Evolutionary conservation across 2,888 invertebrate species (phyloP).

Genomic region (Andrena dorsata): DNA sequence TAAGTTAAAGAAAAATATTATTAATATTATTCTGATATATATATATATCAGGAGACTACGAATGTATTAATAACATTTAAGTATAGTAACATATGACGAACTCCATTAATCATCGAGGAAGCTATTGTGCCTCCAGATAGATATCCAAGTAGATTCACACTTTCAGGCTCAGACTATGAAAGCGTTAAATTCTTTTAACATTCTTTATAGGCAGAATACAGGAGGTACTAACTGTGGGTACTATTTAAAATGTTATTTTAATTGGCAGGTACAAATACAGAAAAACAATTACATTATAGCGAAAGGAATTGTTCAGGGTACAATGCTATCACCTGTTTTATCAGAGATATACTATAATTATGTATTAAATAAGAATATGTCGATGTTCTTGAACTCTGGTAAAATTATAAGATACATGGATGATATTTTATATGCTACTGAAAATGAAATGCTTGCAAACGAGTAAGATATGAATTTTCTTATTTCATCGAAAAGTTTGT

Average conservation of each 20-base stretch:
- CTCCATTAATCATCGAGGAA: too few species aligned
- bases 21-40: not conserved
- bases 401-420: constrained; percentile 39
- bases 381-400: constrained; percentile 20
- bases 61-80: too few species aligned
- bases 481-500: not conserved
- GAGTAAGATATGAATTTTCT: constrained; percentile 25
- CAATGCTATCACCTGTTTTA: constrained; percentile 46
- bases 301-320: constrained; percentile 51
- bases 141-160: too few species aligned
- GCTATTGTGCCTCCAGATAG: too few species aligned
- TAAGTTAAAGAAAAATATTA: not conserved
- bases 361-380: constrained; percentile 30
- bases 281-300: constrained; percentile 7
- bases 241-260: constrained; percentile 1
- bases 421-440: constrained; percentile 47
- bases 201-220: not conserved
- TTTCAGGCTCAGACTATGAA: too few species aligned
- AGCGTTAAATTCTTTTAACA: too few species aligned
- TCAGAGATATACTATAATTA: constrained; percentile 52
- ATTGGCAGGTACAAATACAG: constrained; percentile 41
- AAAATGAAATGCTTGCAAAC: constrained; percentile 21
- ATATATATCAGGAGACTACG: too few species aligned
- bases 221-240: not conserved
- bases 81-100: too few species aligned